Percentiles rank a stretch among this genome's conserved stretches.
Evolutionary conservation across 1,140 invertebrate genomes (phyloP).

Genomic region (Elymnias hypermnestra): DNA sequence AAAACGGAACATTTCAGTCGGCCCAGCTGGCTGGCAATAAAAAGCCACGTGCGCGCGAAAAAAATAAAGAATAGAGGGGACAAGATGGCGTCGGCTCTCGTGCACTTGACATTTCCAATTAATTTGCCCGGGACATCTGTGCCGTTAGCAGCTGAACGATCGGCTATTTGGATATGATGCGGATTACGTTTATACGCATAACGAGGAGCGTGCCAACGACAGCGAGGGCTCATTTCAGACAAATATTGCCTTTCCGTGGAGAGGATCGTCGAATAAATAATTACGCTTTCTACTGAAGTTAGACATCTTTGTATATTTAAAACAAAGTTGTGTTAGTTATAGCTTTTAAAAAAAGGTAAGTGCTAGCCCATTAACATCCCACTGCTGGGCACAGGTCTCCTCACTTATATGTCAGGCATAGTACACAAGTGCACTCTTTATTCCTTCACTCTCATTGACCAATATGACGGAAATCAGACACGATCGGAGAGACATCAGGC

Average conservation of each 20-base stretch:
- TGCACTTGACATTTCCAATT: conserved; percentile 76
- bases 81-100: conserved; percentile 59
- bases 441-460: too few species aligned
- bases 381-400: too few species aligned
- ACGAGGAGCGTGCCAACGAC: conserved; percentile 30
- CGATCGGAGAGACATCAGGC: too few species aligned
- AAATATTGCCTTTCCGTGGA: conserved; percentile 29
- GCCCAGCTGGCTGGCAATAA: conserved; percentile 63
- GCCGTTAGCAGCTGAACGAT: conserved; percentile 64
- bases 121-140: conserved; percentile 73
- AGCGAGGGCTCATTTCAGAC: conserved; percentile 18
- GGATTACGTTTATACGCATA: conserved; percentile 53
- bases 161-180: conserved; percentile 54
- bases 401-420: too few species aligned
- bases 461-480: too few species aligned
- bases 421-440: too few species aligned
- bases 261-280: too few species aligned
- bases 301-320: too few species aligned
- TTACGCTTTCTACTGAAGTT: too few species aligned
- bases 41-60: conserved; percentile 62
- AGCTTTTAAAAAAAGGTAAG: too few species aligned
- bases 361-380: too few species aligned
- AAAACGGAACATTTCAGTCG: conserved; percentile 45
- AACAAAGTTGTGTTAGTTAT: too few species aligned
- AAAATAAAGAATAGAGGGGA: conserved; percentile 53